Conservation (phyloP, 2,888 invertebrate genomes). For the Melanophora roralis region DNA sequence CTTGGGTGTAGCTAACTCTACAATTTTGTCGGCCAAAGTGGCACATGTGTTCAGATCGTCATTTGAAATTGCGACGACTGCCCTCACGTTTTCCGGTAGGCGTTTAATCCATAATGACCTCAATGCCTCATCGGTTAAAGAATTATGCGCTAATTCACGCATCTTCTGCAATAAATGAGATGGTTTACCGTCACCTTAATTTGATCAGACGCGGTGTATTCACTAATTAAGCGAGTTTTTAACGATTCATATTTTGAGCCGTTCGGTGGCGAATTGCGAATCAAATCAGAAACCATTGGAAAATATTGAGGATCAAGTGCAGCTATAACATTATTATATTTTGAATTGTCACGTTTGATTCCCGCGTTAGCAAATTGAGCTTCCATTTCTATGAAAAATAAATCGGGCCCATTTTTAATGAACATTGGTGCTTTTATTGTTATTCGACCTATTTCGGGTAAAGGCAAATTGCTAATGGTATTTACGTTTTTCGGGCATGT, state of each 20-base stretch:
- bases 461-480: constrained; percentile 19
- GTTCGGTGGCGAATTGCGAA: constrained; percentile 15
- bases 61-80: constrained; percentile 11
- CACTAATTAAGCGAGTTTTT: constrained; percentile 9
- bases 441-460: background rate
- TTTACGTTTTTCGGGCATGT: constrained; percentile 20
- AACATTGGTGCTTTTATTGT: constrained; percentile 31
- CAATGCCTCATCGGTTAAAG: constrained; percentile 30
- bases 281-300: constrained; percentile 16
- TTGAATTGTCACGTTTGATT: constrained; percentile 25
- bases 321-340: constrained; percentile 30
- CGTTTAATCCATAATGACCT: constrained; percentile 30
- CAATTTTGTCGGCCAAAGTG: constrained; percentile 17
- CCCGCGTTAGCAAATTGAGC: constrained; percentile 29
- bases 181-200: constrained; percentile 32
- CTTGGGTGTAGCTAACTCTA: background rate
- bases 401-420: constrained; percentile 8
- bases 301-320: constrained; percentile 18
- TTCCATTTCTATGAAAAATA: constrained; percentile 36
- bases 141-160: constrained; percentile 19
- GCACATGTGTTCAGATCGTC: constrained; percentile 20
- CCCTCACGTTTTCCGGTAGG: constrained; percentile 11
- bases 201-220: constrained; percentile 31
- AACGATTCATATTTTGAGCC: constrained; percentile 6
- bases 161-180: constrained; percentile 32